These are phyloP conservation scores for Alca torda DNA, from an alignment of 2,797 vertebrate species.

Conservation along the genomic window DNA sequence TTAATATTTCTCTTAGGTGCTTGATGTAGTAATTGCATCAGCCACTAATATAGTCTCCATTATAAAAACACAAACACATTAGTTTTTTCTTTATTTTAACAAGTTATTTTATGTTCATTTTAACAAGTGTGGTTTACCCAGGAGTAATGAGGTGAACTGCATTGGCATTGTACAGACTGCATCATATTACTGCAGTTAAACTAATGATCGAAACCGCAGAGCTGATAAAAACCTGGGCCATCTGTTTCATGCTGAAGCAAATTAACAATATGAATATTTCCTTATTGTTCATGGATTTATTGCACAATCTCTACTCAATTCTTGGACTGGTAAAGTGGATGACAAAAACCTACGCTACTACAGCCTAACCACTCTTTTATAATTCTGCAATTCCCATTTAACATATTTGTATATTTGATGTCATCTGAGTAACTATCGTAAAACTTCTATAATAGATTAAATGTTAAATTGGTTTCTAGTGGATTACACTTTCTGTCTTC, in stretches of 20 bases:
- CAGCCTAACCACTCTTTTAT: neutral
- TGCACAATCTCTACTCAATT: neutral
- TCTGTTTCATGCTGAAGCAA: neutral
- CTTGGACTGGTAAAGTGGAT: neutral
- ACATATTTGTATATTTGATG: neutral
- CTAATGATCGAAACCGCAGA: neutral
- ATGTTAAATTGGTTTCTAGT: neutral
- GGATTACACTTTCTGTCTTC: neutral
- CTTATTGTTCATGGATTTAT: neutral
- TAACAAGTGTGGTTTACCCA: neutral
- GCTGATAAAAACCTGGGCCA: neutral
- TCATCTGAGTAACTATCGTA: neutral
- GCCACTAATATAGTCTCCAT: neutral
- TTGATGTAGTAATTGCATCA: neutral
- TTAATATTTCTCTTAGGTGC: neutral
- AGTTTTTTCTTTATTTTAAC: neutral
- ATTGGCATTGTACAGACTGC: neutral
- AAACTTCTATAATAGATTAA: neutral
- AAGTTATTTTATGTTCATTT: too few relatives aligned
- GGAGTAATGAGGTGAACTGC: neutral
- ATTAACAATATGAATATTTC: neutral
- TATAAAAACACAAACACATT: neutral
- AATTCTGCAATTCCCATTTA: neutral
- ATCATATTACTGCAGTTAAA: neutral
- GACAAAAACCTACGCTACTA: neutral